Evolutionary conservation across 2,888 invertebrate genomes (phyloP), one percentile per base, ranked within the genome.

Genomic region (Drosophila rellima): DNA sequence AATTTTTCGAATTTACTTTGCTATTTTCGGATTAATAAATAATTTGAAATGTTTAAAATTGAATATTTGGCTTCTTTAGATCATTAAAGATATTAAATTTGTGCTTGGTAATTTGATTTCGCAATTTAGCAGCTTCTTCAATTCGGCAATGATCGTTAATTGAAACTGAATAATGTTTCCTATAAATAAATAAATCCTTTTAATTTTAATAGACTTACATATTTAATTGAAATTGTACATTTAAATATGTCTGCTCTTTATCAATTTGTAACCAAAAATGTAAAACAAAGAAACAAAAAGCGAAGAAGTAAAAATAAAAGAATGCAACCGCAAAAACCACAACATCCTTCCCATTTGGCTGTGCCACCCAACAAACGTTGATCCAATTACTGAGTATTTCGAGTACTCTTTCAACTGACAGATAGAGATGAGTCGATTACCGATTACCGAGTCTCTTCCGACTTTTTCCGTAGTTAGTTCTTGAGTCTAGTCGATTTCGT

Each of bases 251-350:
- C 10, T 17, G 20, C 23, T n/a, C 26, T 40, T 75, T 55, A 70
- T 70, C 70, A 51, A 44, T 31, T 55, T 4, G 40, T 47, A 48
- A 23, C 23, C n/a, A 13, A 57, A 37, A 33, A 54, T 18, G 20
- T 50, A 51, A 17, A 17, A 37, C 29, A 10, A 20, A 23, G 20
- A 13, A 26, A 11, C 18, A 51, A 31, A 2, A 33, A 0, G n/a
- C 37, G 3, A 29, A 13, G 3, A 29, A 40, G 17, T 20, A 40
- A 15, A 31, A 31, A 15, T 8, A 15, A 17, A 44, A 60, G 57
- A 64, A 44, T 42, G 39, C 55, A 76, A 82, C 82, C 84, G 68
- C 81, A 85, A 68, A 84, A 86, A 74, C 84, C 81, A 78, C 81
- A 82, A 81, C 84, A 87, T 82, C 82, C 82, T 87, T 66, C 57